Percentiles rank a stretch among this genome's conserved stretches.
These are phyloP conservation scores for Phrynocephalus guinanensis DNA, from an alignment of 2,797 vertebrate species.

Conservation along the genomic window DNA sequence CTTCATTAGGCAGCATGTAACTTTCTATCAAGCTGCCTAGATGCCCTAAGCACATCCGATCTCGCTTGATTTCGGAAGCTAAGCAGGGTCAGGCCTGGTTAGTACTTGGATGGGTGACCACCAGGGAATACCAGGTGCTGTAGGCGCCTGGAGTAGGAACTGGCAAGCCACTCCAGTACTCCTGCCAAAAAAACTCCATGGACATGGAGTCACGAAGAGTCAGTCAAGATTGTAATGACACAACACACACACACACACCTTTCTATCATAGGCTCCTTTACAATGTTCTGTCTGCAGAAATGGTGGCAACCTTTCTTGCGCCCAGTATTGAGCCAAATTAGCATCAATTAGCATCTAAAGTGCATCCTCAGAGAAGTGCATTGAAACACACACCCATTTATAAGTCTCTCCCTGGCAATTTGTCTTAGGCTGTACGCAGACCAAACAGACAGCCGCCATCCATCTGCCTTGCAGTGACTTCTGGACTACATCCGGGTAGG, in stretches of 20 bases:
- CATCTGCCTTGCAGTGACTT: slow-evolving; percentile 58
- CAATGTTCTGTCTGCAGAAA: slow-evolving; percentile 41
- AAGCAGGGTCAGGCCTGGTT: too few relatives aligned
- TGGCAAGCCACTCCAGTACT: too few relatives aligned
- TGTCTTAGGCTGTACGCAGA: slow-evolving; percentile 47
- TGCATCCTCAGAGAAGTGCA: slow-evolving; percentile 59
- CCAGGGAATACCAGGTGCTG: too few relatives aligned
- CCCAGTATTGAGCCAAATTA: slow-evolving; percentile 57
- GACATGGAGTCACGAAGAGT: too few relatives aligned
- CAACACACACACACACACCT: too few relatives aligned
- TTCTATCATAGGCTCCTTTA: slow-evolving; percentile 2
- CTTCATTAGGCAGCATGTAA: slow-evolving; percentile 15
- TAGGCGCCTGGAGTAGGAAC: too few relatives aligned
- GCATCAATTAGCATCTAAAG: slow-evolving; percentile 74
- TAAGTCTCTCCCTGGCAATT: slow-evolving; percentile 46
- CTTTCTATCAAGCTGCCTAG: background rate
- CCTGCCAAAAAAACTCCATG: too few relatives aligned
- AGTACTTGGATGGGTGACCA: too few relatives aligned
- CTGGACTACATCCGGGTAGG: slow-evolving; percentile 44
- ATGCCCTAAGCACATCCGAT: too few relatives aligned
- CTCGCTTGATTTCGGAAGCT: too few relatives aligned
- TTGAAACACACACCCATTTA: slow-evolving; percentile 63
- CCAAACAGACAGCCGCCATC: slow-evolving; percentile 60
- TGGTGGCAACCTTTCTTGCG: slow-evolving; percentile 29
- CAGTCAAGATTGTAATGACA: too few relatives aligned